phyloP scores from a whole-genome alignment of 2,113 vertebrate species.

The Circaetus cinerascens region DNA sequence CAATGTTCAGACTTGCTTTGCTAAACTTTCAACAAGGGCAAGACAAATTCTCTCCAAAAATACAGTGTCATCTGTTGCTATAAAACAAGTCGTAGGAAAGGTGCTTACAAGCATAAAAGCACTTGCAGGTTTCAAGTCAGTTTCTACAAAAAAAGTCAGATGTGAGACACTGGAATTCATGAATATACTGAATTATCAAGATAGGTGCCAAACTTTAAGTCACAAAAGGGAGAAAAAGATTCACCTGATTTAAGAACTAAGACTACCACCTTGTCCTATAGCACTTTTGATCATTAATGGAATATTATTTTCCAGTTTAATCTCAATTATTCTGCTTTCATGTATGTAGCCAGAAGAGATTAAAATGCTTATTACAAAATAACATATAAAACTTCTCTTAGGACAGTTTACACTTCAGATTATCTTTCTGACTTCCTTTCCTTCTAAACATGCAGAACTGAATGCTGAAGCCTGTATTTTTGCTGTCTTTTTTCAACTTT shows the following conservation, averaged over 20 bases:
- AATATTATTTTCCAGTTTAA: not conserved
- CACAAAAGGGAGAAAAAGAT: not conserved
- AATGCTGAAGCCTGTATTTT: not conserved
- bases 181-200: not conserved
- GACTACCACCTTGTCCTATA: not conserved
- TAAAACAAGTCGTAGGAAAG: not conserved
- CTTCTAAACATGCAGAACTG: not conserved
- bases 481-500: not conserved
- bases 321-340: not conserved
- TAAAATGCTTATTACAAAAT: not conserved
- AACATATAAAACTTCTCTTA: not conserved
- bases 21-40: not conserved
- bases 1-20: not conserved
- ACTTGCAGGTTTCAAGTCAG: not conserved
- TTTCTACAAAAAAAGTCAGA: not conserved
- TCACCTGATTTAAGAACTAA: not conserved
- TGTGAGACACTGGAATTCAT: not conserved
- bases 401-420: not conserved
- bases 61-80: not conserved
- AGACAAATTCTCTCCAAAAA: not conserved
- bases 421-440: not conserved
- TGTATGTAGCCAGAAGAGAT: not conserved
- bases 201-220: not conserved
- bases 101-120: not conserved
- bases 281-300: not conserved